Conservation (phyloP, 2,888 invertebrate species). For the Dasysyrphus albostriatus region DNA sequence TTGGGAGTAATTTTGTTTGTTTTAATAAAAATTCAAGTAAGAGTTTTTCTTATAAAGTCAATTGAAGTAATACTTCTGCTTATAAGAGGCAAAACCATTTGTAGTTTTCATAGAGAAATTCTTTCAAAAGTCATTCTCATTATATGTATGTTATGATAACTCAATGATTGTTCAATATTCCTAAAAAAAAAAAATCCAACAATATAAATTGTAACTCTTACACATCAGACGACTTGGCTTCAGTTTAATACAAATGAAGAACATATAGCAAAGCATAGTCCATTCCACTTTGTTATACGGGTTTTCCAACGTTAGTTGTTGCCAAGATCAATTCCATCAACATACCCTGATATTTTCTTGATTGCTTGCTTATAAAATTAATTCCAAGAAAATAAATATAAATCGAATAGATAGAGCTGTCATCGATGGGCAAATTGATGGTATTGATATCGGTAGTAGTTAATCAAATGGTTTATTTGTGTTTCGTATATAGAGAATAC, state of each 20-base stretch:
- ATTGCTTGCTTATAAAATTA: slow-evolving; percentile 51
- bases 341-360: slow-evolving; percentile 56
- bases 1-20: no score
- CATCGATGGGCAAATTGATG: slow-evolving; percentile 46
- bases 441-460: slow-evolving; percentile 36
- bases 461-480: slow-evolving; percentile 43
- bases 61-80: neutral
- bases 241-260: neutral
- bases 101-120: neutral
- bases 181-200: neutral
- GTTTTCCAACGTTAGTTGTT: slow-evolving; percentile 9
- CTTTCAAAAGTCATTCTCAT: neutral
- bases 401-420: slow-evolving; percentile 44
- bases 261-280: neutral
- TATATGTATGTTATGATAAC: neutral
- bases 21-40: neutral
- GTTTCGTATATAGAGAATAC: slow-evolving; percentile 14
- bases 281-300: slow-evolving; percentile 46
- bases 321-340: slow-evolving; percentile 36
- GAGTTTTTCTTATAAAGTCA: neutral
- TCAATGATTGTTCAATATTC: neutral
- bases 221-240: neutral
- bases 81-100: neutral
- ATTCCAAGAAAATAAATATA: slow-evolving; percentile 46
- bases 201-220: slow-evolving; percentile 3